Evolutionary conservation across 2,113 vertebrate genomes (phyloP).

Genomic region (Peromyscus leucopus): DNA sequence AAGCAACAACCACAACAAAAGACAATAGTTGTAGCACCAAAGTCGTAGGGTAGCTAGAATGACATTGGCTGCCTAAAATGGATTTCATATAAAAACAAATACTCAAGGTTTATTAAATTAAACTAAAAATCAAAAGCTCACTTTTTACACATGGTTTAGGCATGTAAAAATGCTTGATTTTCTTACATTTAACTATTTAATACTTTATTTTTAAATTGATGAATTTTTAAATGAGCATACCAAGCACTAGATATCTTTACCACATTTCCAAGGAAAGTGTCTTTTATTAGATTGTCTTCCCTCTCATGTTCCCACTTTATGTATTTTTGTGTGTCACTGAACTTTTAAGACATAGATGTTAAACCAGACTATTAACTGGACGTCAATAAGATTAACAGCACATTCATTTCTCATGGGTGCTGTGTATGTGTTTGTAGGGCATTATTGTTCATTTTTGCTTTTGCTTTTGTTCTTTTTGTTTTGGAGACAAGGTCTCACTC

Average conservation of each 20-base stretch:
- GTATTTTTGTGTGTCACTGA: neutral
- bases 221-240: neutral
- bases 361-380: neutral
- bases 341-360: neutral
- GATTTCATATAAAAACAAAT: neutral
- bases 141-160: neutral
- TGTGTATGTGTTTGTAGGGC: neutral
- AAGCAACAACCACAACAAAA: too few relatives aligned
- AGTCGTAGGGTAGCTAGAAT: neutral
- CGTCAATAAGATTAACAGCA: neutral
- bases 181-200: slow-evolving; percentile 11
- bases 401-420: neutral
- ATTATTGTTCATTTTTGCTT: neutral
- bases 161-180: neutral
- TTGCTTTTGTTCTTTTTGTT: neutral
- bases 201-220: neutral
- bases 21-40: neutral
- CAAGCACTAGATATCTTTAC: neutral
- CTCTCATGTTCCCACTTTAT: neutral
- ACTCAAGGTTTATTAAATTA: neutral
- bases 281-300: neutral
- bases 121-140: neutral
- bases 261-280: neutral
- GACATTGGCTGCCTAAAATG: neutral
- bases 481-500: neutral